phyloP scores from a whole-genome alignment of 1,140 invertebrate species.

The Colletes latitarsis region DNA sequence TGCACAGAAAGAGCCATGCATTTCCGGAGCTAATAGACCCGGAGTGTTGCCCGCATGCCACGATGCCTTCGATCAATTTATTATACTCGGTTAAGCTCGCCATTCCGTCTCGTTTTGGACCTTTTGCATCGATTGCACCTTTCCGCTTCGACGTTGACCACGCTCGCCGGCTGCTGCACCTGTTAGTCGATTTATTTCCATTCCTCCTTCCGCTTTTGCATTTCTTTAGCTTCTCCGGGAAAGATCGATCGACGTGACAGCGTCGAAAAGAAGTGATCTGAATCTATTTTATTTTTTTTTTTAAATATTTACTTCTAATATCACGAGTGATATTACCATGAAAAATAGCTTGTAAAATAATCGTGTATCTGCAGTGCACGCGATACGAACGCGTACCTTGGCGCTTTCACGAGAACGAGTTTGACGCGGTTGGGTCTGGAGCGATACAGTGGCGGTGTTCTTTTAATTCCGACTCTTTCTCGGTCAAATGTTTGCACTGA shows the following conservation, averaged over 20 bases:
- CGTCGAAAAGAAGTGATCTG: too few relatives aligned
- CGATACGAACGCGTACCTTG: too few relatives aligned
- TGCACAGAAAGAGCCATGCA: slow-evolving; percentile 60
- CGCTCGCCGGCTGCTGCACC: slow-evolving; percentile 13
- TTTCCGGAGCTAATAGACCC: slow-evolving; percentile 64
- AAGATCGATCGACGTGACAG: neutral
- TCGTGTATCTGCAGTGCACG: too few relatives aligned
- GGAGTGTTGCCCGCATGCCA: slow-evolving; percentile 67
- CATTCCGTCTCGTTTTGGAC: slow-evolving; percentile 34
- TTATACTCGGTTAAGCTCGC: slow-evolving; percentile 64
- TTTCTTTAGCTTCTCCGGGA: neutral
- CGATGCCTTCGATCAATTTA: slow-evolving; percentile 68
- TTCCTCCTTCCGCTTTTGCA: slow-evolving; percentile 19
- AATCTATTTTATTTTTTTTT: too few relatives aligned
- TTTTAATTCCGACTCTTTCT: neutral
- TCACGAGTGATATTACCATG: too few relatives aligned
- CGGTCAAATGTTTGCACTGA: neutral
- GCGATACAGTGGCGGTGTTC: too few relatives aligned
- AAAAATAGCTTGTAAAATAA: too few relatives aligned
- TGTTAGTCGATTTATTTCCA: slow-evolving; percentile 46
- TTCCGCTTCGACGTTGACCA: slow-evolving; percentile 26
- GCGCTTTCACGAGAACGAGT: too few relatives aligned
- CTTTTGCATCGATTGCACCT: slow-evolving; percentile 51
- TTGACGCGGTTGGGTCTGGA: too few relatives aligned
- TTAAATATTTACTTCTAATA: too few relatives aligned